Base-by-base conservation (phyloP, 2,888 invertebrate species). In the Acrobasis repandana region DNA sequence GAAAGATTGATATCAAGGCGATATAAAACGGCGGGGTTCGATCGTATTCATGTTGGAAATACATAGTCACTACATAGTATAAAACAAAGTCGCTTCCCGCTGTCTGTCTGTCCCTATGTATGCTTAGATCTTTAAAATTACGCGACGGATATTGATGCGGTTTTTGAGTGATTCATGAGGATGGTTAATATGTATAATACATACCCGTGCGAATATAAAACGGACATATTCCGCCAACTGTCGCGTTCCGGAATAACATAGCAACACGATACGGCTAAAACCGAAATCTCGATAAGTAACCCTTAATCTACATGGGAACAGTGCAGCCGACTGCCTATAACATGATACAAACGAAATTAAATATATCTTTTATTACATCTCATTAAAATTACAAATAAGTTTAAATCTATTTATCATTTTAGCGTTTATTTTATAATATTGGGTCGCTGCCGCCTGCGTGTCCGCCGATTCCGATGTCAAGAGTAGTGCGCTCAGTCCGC, bases 341-440 rank as follows among this genome's bases (percentile, higher is more conserved):
- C 74, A 70, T 71, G 74, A 71, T 72, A 71, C 68, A 73, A 80
- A 82, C 76, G 65, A 79, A 80, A 78, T 76, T 74, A 78, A 75
- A 79, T 77, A 80, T 79, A 77, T 77, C 70, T 75, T 79, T 79
- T 77, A 80, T 80, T 82, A 80, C 80, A 85, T 80, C 79, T 85
- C 83, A 80, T 83, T 85, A 85, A 79, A 79, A 76, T 85, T 85
- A 86, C 83, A 84, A 80, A 77, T 83, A 82, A 79, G 75, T 80
- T 78, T 84, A 76, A 76, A 78, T 75, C 86, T 86, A 85, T 76
- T 73, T 82, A 82, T 82, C 76, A 77, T 78, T 79, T 80, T 79
- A 81, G 78, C 51, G 70, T 72, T 77, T 79, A 82, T 77, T 77
- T 69, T 76, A 74, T 72, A 69, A 70, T 71, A 74, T 74, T 68